Base-by-base conservation (phyloP, 1,140 invertebrate species). In the Augochlora pura region DNA sequence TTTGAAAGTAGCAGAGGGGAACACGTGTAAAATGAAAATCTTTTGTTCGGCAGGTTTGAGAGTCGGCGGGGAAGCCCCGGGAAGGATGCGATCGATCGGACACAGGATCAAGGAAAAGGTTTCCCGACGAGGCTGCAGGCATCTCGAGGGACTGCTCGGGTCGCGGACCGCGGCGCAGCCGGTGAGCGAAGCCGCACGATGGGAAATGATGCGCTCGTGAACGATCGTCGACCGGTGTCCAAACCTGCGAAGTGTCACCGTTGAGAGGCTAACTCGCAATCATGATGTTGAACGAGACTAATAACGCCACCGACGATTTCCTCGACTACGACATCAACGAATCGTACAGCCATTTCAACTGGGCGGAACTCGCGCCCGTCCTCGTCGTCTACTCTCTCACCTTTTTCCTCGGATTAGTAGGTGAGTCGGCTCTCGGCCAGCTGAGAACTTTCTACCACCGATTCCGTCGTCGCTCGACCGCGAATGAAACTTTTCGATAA, bases 331-430 rank as follows among this genome's bases (percentile, higher is more conserved):
- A 94, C 74, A 80, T 91, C 54, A 87, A 91, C 21, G 91, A 90
- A 14, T 91, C 93, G 7, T 84, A 92, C 52, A 87, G 76, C 25
- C 88, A 81, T 38, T 94, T 93, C 81, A 89, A 94, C 68, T 94
- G 95, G 93, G 88, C 88, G 0, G 95, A 96, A 88, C 81, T 95
- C 60, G 91, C 94, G n/a, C 95, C 95, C 0, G 93, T 94, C 0
- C 89, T 95, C 5, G 89, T 95, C n/a, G 92, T 95, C 8, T 96
- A 96, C 87, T 93, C 94, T 0, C 86, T 95, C 23, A 96, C 95
- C 2, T 93, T 96, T 76, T 83, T 95, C 54, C 86, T 95, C 3
- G 95, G 95, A 60, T 88, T 96, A 39, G 88, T 94, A 16, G 96
- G 96, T 84, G 94, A 96, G 91, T n/a, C n/a, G n/a, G n/a, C n/a